These are phyloP conservation scores for Ectemnius lituratus DNA, from an alignment of 2,888 invertebrate species.

Conservation along the genomic window DNA sequence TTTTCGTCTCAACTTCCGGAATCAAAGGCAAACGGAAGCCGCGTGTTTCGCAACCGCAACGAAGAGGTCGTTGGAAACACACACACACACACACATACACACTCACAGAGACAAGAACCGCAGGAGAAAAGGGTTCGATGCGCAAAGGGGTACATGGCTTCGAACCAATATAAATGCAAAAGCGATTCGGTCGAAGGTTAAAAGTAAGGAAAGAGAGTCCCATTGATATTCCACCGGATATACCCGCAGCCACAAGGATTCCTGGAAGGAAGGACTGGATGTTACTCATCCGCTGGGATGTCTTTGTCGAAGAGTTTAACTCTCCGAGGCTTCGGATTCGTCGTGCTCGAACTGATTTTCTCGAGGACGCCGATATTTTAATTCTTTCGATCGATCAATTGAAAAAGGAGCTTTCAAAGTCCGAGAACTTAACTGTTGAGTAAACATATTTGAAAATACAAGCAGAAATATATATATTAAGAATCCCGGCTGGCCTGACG, in stretches of 20 bases:
- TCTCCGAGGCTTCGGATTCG: no score
- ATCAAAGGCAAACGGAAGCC: slow-evolving; percentile 23
- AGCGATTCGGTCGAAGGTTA: slow-evolving; percentile 52
- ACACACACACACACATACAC: background rate
- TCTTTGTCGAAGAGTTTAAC: slow-evolving; percentile 4
- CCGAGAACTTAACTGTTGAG: no score
- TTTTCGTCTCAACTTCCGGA: slow-evolving; percentile 22
- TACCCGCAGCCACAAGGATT: slow-evolving; percentile 60
- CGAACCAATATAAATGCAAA: slow-evolving; percentile 71
- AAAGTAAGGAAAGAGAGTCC: slow-evolving; percentile 55
- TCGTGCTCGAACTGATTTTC: no score
- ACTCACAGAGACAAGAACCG: background rate
- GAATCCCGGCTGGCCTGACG: no score
- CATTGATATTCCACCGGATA: slow-evolving; percentile 73
- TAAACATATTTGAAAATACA: no score
- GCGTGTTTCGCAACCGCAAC: slow-evolving; percentile 36
- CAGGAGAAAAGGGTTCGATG: background rate
- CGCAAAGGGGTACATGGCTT: background rate
- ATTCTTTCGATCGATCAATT: no score
- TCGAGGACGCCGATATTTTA: no score
- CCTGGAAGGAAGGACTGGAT: slow-evolving; percentile 11
- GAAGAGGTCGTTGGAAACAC: slow-evolving; percentile 1
- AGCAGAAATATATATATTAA: no score
- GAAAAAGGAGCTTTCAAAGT: no score
- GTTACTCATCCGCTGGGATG: background rate